phyloP scores from a whole-genome alignment of 2,113 vertebrate genomes.

The Urocolius indicus region DNA sequence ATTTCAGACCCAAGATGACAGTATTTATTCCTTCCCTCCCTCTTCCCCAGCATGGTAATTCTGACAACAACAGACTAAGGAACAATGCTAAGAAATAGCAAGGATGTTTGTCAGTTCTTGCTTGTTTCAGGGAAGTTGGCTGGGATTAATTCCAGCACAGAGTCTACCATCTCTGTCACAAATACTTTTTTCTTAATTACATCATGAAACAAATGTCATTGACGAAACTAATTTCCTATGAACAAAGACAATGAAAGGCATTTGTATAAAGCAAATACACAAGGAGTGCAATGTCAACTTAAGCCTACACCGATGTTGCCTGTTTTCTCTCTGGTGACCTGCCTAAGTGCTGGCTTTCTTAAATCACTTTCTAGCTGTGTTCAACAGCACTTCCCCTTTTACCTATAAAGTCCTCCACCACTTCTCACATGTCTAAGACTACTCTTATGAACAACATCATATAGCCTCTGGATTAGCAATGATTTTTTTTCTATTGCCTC shows the following conservation, averaged over 20 bases:
- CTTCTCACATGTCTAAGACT: not conserved
- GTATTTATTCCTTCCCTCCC: not conserved
- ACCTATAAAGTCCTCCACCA: not conserved
- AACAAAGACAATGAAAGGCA: not conserved
- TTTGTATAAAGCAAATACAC: not conserved
- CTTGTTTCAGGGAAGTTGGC: not conserved
- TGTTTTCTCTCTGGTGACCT: not conserved
- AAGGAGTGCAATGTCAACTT: not conserved
- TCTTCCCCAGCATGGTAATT: not conserved
- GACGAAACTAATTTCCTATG: not conserved
- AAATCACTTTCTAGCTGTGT: not conserved
- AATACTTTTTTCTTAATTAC: not conserved
- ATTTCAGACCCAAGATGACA: not conserved
- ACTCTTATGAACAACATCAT: not conserved
- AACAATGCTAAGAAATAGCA: not conserved
- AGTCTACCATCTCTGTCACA: not conserved
- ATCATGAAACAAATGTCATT: not conserved
- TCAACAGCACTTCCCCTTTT: not conserved
- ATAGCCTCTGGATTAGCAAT: not conserved
- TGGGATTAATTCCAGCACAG: not conserved
- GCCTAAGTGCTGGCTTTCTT: not conserved
- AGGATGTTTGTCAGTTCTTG: not conserved
- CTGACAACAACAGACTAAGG: not conserved
- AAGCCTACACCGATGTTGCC: not conserved
- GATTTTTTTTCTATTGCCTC: not conserved